Conservation (phyloP, 2,797 vertebrate species). For the Onychomys arenicola region DNA sequence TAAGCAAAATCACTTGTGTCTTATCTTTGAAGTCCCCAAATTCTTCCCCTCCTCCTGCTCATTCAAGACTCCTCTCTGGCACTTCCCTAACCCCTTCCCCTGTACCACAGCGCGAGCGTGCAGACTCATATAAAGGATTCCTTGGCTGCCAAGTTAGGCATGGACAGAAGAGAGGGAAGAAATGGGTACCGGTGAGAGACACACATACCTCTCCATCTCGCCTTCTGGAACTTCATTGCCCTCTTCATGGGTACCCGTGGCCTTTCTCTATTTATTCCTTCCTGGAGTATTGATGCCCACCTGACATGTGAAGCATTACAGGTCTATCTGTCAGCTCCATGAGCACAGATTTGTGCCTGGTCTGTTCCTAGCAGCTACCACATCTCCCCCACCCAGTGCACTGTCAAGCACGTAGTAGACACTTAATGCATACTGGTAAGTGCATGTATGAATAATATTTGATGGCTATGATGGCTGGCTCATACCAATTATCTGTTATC, state of each 20-base stretch:
- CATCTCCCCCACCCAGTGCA: neutral
- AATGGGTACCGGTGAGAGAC: neutral
- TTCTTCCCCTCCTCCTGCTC: neutral
- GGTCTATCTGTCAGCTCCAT: neutral
- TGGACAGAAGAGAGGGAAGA: neutral
- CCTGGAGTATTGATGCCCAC: too few relatives aligned
- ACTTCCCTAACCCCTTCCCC: neutral
- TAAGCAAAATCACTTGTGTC: neutral
- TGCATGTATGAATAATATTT: neutral
- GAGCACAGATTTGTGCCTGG: neutral
- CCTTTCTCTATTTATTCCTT: neutral
- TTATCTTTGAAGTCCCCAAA: neutral
- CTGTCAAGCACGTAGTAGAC: neutral
- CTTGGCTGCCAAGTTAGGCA: neutral
- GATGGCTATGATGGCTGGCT: neutral
- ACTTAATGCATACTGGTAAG: neutral
- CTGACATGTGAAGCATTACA: neutral
- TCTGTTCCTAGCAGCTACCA: neutral
- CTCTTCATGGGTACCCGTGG: neutral
- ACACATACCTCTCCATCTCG: neutral
- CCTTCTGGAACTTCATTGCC: neutral
- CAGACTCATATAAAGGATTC: conserved; percentile 48
- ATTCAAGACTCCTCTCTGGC: neutral
- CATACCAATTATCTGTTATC: conserved; percentile 8
- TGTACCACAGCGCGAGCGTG: neutral